A percentile compares a stretch with the other conserved stretches of the same genome.
Evolutionary conservation across 2,113 vertebrate genomes (phyloP).

Genomic region (Pseudolaguvia tuberculata): DNA sequence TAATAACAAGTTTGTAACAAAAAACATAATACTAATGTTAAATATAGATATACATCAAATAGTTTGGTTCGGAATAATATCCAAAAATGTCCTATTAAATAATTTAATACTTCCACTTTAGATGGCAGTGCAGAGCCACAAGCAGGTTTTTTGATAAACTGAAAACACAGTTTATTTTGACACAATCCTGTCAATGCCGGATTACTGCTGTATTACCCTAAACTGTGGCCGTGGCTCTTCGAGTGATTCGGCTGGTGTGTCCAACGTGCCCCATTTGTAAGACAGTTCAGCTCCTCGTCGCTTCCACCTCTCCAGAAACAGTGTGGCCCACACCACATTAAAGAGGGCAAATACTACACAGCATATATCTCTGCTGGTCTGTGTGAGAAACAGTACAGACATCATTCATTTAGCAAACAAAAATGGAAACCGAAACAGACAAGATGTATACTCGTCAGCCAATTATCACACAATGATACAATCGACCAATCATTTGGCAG

Average conservation of each 20-base stretch:
- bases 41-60: neutral
- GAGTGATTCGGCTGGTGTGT: slow-evolving; percentile 80
- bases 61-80: neutral
- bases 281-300: slow-evolving; percentile 88
- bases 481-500: neutral
- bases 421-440: neutral
- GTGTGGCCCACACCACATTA: slow-evolving; percentile 94
- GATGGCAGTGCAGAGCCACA: neutral
- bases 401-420: neutral
- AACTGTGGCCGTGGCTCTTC: slow-evolving; percentile 94
- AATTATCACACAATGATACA: neutral
- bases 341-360: slow-evolving; percentile 94
- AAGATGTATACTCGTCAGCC: neutral
- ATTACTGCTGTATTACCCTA: slow-evolving; percentile 71
- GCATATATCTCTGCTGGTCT: slow-evolving; percentile 95
- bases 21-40: neutral
- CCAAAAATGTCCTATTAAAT: neutral
- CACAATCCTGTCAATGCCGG: neutral
- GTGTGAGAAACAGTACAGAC: slow-evolving; percentile 13
- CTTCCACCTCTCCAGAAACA: slow-evolving; percentile 97
- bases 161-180: neutral
- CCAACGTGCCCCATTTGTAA: slow-evolving; percentile 94
- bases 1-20: neutral
- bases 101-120: neutral
- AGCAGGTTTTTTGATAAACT: neutral